Evolutionary conservation across 2,797 vertebrate species (phyloP).

Genomic region (Eremophila alpestris): DNA sequence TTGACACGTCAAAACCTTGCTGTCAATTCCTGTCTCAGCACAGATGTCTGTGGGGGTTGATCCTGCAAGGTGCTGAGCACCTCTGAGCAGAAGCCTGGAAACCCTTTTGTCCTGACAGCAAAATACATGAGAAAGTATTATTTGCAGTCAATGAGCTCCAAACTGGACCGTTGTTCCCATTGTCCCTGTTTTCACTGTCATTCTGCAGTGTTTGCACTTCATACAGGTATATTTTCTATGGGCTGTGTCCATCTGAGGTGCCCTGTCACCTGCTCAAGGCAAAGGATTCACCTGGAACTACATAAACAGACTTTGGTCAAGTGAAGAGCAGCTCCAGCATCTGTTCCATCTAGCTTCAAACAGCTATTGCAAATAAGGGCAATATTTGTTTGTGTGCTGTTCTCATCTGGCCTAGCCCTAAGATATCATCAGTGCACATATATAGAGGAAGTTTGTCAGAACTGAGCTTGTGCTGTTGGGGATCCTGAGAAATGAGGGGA

Average conservation of each 20-base stretch:
- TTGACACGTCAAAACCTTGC: background rate
- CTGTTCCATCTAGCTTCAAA: background rate
- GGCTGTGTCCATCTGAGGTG: background rate
- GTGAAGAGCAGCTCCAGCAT: background rate
- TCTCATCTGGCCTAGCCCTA: background rate
- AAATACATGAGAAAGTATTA: background rate
- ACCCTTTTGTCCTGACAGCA: background rate
- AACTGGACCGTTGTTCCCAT: background rate
- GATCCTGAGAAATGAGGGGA: background rate
- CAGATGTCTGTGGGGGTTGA: background rate
- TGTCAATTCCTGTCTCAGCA: background rate
- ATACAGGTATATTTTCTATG: fast-evolving
- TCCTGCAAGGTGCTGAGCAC: background rate
- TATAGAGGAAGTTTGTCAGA: background rate
- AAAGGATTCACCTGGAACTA: background rate
- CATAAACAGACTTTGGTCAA: background rate
- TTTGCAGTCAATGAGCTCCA: background rate
- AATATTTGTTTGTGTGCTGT: background rate
- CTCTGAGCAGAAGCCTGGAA: background rate
- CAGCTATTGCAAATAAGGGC: background rate
- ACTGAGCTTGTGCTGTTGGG: background rate
- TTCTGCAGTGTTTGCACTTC: background rate
- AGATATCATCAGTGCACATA: background rate
- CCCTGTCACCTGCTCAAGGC: background rate
- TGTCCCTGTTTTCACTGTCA: background rate